Conservation (phyloP, 2,888 invertebrate genomes). For the Clanis bilineata region DNA sequence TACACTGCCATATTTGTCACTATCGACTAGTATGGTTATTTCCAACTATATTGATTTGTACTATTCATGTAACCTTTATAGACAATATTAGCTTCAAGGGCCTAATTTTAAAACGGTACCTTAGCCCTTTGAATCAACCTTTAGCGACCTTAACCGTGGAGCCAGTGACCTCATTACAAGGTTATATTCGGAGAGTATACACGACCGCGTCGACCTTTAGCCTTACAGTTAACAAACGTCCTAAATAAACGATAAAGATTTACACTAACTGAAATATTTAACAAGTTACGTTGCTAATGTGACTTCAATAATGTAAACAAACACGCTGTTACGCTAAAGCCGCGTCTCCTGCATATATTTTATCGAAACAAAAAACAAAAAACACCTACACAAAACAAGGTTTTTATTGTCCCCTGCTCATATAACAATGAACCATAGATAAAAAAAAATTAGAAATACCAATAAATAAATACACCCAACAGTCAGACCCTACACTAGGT, state of each 20-base stretch:
- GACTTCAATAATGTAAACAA: neutral
- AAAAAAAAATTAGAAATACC: too few species aligned
- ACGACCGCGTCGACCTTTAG: neutral
- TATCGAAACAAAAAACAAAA: too few species aligned
- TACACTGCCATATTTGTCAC: neutral
- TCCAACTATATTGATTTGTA: neutral
- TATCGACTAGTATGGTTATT: neutral
- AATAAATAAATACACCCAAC: too few species aligned
- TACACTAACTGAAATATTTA: neutral
- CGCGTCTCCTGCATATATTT: too few species aligned
- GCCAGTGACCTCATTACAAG: constrained; percentile 2
- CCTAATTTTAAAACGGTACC: neutral
- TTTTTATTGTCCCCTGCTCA: too few species aligned
- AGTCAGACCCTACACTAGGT: too few species aligned
- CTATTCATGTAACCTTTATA: neutral
- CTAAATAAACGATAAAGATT: neutral
- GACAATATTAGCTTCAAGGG: neutral
- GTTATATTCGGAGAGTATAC: neutral
- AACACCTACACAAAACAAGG: too few species aligned
- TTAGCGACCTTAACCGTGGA: constrained; percentile 2
- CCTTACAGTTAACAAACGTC: neutral
- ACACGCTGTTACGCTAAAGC: neutral
- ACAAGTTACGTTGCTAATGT: constrained; percentile 9
- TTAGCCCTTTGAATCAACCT: neutral
- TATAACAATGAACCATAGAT: too few species aligned